Percentiles rank a stretch among this genome's conserved stretches.
Conservation (phyloP, 2,113 vertebrate species). For the rabbit (Oryctolagus cuniculus) region DNA sequence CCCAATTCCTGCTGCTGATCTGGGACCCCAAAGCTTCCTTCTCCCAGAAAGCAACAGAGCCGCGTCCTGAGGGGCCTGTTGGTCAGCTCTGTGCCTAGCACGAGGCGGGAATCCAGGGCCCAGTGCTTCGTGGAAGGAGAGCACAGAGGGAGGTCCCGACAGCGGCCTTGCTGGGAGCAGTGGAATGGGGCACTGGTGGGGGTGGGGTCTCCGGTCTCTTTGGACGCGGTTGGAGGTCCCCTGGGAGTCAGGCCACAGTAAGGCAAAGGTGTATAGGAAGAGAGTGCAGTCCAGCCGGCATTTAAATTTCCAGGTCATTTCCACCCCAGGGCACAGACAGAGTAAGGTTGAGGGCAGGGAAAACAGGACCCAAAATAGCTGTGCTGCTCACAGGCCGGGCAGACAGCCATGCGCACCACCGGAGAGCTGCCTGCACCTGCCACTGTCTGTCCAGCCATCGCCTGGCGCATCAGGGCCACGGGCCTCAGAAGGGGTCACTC, state of each 20-base stretch:
- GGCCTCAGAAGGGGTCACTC: background rate
- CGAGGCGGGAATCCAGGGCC: background rate
- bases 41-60: background rate
- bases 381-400: rapidly evolving
- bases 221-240: background rate
- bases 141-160: background rate
- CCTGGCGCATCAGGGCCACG: background rate
- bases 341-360: background rate
- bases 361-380: conserved; percentile 68
- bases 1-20: background rate
- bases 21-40: background rate
- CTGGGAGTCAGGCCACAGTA: rapidly evolving
- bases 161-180: background rate
- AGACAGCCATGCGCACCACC: background rate
- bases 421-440: conserved; percentile 77
- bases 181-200: rapidly evolving
- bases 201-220: background rate
- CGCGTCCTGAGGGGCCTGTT: rapidly evolving
- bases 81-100: background rate
- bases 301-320: background rate
- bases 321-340: background rate
- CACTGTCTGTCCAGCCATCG: conserved; percentile 71
- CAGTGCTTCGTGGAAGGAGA: too few relatives aligned
- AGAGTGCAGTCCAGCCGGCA: background rate
- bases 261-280: too few relatives aligned